These are phyloP conservation scores for Malacoraja senta DNA, from an alignment of 2,797 vertebrate species.

Conservation along the genomic window DNA sequence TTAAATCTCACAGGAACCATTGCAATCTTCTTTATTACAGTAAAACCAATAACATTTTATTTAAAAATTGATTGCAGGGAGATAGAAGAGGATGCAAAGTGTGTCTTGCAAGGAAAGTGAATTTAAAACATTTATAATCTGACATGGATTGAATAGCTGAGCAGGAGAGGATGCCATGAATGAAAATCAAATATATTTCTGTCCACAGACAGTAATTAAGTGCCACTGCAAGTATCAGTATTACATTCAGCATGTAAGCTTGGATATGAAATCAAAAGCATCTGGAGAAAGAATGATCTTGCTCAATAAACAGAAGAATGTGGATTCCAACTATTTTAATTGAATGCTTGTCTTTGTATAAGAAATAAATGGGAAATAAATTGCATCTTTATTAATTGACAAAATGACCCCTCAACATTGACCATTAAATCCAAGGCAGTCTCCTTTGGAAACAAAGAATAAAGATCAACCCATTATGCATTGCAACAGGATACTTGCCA, in stretches of 20 bases:
- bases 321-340: neutral
- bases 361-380: neutral
- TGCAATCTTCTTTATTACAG: constrained; percentile 35
- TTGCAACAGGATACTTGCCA: neutral
- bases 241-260: neutral
- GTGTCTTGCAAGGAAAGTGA: constrained; percentile 12
- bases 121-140: constrained; percentile 36
- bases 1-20: constrained; percentile 36
- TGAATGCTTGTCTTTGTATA: neutral
- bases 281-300: neutral
- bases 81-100: constrained; percentile 19
- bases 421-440: neutral
- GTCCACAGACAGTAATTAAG: constrained; percentile 28
- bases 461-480: neutral
- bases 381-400: neutral
- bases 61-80: constrained; percentile 32
- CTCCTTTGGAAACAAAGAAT: neutral
- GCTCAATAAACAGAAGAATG: neutral
- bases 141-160: constrained; percentile 32
- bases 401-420: neutral
- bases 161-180: neutral
- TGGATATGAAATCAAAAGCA: neutral
- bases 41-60: constrained; percentile 37
- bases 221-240: neutral
- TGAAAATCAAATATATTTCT: constrained; percentile 10